Evolutionary conservation across 2,888 invertebrate species (phyloP), one percentile per base, ranked within the genome.

Genomic region (Heliconius sara): DNA sequence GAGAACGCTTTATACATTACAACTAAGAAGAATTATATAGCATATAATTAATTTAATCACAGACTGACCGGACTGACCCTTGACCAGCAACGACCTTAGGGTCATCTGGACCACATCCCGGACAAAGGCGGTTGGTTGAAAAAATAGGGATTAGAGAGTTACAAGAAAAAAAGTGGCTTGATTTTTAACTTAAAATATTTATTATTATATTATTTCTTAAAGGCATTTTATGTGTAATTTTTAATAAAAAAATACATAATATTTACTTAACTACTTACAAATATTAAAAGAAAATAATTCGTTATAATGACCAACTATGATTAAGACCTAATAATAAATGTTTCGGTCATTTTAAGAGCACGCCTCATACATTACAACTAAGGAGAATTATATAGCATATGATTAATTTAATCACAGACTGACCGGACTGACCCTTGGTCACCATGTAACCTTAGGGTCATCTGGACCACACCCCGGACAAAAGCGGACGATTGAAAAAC

Each of bases 71-170:
- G 77, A 81, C 78, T 85, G 83, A 85, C 87, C 89, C 89, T 80
- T 82, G 85, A 83, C 76, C 85, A 89, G 89, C 89, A 93, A 81
- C 85, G 92, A 93, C 89, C 90, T 84, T 77, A 84, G 90, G 95
- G 94, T 95, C 93, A 93, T 90, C 91, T 93, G 92, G 93, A 92
- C 93, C 93, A 90, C 86, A 84, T 88, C 81, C 88, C 81, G 88
- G 87, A 91, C 91, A 93, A 92, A 89, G 88, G 89, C 89, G 88
- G 85, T 86, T 85, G 82, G 80, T 83, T 85, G 85, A 89, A 93
- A 92, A 39, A 92, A 89, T 85, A 86, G 84, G 87, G 88, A 93
- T 94, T 93, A 93, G 93, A 88, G 88, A 85, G 85, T 85, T 81
- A 77, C 84, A 52, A 89, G 88, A 93, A 93, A 89, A 86, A 86